phyloP scores from a whole-genome alignment of 2,113 vertebrate genomes.

The Neotoma lepida region DNA sequence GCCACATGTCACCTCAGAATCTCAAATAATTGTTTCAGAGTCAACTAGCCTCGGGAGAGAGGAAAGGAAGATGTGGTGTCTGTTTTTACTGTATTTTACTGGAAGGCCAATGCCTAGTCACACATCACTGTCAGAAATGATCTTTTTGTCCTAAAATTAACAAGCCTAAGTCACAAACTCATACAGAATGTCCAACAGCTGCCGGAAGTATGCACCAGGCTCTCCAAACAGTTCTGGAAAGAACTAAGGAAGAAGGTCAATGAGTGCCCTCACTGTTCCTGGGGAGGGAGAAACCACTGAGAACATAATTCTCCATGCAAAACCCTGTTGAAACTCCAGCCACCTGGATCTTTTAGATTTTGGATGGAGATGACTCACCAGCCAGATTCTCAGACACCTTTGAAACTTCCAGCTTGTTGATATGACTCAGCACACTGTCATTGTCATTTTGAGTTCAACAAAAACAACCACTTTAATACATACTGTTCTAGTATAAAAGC shows the following conservation, averaged over 20 bases:
- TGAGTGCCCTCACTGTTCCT: not conserved
- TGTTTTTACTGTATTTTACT: not conserved
- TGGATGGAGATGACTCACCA: slow-evolving; percentile 47
- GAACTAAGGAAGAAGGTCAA: not conserved
- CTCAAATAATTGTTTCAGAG: not conserved
- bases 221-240: not conserved
- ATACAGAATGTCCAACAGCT: not conserved
- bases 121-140: not conserved
- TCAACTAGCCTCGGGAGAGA: not conserved
- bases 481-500: slow-evolving; percentile 27
- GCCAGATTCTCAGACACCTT: slow-evolving; percentile 40
- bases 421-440: slow-evolving; percentile 65
- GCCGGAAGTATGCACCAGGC: not conserved
- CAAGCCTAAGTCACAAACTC: not conserved
- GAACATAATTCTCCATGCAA: not conserved
- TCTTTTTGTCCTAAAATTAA: not conserved
- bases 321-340: not conserved
- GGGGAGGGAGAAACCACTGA: not conserved
- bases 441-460: slow-evolving; percentile 32
- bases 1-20: not conserved
- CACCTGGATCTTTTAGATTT: not conserved
- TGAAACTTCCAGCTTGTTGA: slow-evolving; percentile 50
- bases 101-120: not conserved
- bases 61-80: not conserved
- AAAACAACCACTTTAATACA: slow-evolving; percentile 42